Conservation (phyloP, 2,888 invertebrate species). For the Notocelia uddmanniana region DNA sequence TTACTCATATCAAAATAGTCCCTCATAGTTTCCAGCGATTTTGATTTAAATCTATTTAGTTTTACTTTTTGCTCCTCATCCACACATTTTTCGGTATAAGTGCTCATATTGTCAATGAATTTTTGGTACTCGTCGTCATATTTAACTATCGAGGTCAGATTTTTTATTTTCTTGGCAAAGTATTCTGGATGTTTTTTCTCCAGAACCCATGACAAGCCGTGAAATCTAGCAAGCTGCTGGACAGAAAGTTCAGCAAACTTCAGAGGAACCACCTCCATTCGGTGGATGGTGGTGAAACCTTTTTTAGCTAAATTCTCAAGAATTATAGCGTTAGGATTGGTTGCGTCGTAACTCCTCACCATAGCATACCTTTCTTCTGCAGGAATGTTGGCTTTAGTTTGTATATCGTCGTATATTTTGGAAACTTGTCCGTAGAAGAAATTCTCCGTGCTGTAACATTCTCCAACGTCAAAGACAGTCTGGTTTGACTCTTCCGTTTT, state of each 20-base stretch:
- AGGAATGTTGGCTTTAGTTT: slow-evolving; percentile 52
- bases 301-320: slow-evolving; percentile 55
- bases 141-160: slow-evolving; percentile 48
- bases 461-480: slow-evolving; percentile 51
- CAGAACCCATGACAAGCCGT: slow-evolving; percentile 55
- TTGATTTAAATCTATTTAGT: slow-evolving; percentile 50
- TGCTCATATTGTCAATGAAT: slow-evolving; percentile 48
- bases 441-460: slow-evolving; percentile 56
- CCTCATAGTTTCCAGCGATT: slow-evolving; percentile 51
- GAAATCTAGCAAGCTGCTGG: slow-evolving; percentile 56
- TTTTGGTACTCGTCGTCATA: slow-evolving; percentile 56
- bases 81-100: slow-evolving; percentile 44
- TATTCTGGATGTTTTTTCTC: slow-evolving; percentile 50
- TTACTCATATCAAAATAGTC: slow-evolving; percentile 52
- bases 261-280: slow-evolving; percentile 53
- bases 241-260: slow-evolving; percentile 55
- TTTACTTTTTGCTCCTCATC: slow-evolving; percentile 53
- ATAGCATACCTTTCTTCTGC: slow-evolving; percentile 49
- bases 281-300: slow-evolving; percentile 54
- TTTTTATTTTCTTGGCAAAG: slow-evolving; percentile 51
- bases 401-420: slow-evolving; percentile 52
- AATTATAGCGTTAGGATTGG: slow-evolving; percentile 51
- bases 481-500: slow-evolving; percentile 50
- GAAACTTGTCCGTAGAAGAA: slow-evolving; percentile 58
- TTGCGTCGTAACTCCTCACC: slow-evolving; percentile 51